These are phyloP conservation scores for Tachycineta bicolor DNA, from an alignment of 2,113 vertebrate species.

Conservation along the genomic window DNA sequence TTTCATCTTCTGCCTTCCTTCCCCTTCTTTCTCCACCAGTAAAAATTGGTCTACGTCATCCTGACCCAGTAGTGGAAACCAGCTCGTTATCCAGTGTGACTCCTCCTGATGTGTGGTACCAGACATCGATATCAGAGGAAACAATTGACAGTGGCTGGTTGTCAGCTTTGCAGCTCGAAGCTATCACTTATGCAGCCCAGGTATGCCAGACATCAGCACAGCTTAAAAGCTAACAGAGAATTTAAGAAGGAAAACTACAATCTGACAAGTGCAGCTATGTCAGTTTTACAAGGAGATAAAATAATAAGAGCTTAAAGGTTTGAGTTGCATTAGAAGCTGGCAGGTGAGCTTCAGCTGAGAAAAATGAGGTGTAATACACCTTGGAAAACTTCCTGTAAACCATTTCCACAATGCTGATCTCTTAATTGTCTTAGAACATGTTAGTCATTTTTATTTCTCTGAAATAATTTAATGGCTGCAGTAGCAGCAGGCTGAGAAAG, in stretches of 20 bases:
- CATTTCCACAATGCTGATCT: not conserved
- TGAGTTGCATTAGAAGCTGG: not conserved
- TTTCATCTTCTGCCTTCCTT: not conserved
- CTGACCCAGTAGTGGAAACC: constrained; percentile 97
- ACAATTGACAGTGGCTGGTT: constrained; percentile 93
- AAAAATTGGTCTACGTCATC: constrained; percentile 92
- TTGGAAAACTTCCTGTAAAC: not conserved
- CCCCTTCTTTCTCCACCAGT: constrained; percentile 72
- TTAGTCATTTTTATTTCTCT: not conserved
- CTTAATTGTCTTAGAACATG: not conserved
- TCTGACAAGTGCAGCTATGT: not conserved
- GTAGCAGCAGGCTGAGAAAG: not conserved
- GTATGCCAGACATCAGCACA: constrained; percentile 52
- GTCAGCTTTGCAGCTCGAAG: constrained; percentile 95
- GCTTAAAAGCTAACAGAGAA: not conserved
- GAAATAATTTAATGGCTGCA: not conserved
- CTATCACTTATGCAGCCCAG: constrained; percentile 95
- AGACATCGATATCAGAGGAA: constrained; percentile 93
- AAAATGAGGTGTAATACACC: not conserved
- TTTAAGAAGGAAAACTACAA: not conserved
- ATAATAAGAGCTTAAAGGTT: not conserved
- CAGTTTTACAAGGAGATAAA: not conserved
- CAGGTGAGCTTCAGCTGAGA: not conserved
- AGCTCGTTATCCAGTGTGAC: constrained; percentile 95
- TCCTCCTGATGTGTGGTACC: constrained; percentile 97